These are phyloP conservation scores for Ornithorhynchus anatinus DNA, from an alignment of 2,113 vertebrate species.

Conservation along the genomic window DNA sequence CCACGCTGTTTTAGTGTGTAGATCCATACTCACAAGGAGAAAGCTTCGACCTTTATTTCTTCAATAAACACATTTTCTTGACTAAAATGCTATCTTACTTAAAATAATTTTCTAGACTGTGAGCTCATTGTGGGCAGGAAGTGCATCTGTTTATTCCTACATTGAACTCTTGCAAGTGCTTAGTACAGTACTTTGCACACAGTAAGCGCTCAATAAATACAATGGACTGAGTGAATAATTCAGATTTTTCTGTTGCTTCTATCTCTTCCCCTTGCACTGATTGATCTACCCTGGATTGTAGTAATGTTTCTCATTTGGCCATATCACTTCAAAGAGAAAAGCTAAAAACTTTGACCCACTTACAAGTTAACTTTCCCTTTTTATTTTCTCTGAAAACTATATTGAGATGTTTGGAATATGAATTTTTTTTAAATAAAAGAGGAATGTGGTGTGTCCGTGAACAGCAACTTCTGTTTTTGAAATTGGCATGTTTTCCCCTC, in stretches of 20 bases:
- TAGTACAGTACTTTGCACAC: too few species aligned
- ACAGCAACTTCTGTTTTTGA: constrained; percentile 48
- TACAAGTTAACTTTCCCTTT: constrained; percentile 40
- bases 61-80: too few species aligned
- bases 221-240: too few species aligned
- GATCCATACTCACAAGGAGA: neutral
- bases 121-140: too few species aligned
- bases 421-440: constrained; percentile 51
- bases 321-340: neutral
- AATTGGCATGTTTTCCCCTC: constrained; percentile 32
- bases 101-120: too few species aligned
- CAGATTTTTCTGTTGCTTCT: neutral
- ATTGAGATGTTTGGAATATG: constrained; percentile 51
- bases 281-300: constrained; percentile 1
- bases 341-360: constrained; percentile 48
- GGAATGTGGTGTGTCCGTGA: constrained; percentile 30
- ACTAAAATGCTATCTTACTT: too few species aligned
- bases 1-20: neutral
- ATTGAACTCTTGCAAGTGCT: too few species aligned
- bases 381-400: constrained; percentile 49
- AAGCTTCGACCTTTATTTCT: too few species aligned
- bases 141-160: too few species aligned
- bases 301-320: constrained; percentile 2
- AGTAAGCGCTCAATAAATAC: too few species aligned
- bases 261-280: neutral